Evolutionary conservation across 2,113 vertebrate species (phyloP), one percentile per base, ranked within the genome.

Genomic region (Pachypanchax playfairii): DNA sequence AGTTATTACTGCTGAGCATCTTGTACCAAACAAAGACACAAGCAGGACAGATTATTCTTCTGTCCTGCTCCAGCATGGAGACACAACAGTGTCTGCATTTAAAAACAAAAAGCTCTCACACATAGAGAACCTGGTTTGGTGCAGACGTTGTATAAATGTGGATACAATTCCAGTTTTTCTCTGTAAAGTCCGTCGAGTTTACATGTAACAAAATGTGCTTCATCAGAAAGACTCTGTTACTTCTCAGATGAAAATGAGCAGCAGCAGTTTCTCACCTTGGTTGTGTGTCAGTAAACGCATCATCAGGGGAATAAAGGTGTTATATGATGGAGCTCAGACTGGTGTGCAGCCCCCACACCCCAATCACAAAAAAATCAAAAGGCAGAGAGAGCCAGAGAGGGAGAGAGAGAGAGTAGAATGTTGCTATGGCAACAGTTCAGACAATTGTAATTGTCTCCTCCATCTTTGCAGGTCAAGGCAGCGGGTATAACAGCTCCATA

Each of bases 371-470:
- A 72, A 52, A 53, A 26, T 54, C 57, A 65, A 52, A 46, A 58
- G 38, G 57, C 14, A 17, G 4, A 3, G 7, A 39, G 49, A 21
- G 50, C 15, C 8, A 52, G 1, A 52, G 3, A 59, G 5, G 4
- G 2, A 63, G 9, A 56, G 38, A 65, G 9, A 52, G n/a, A 48
- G 14, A 0, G 31, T 46, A 28, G 39, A 54, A 21, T 41, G 84
- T 87, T 87, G 78, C 87, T 58, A 88, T 90, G 82, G 84, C 71
- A 84, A 89, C 85, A 73, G 62, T 29, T 61, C 46, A 39, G 82
- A 83, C 80, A 79, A 86, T 82, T 46, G 77, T 65, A 78, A 84
- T 79, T 77, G 75, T 82, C 80, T 77, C 29, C 68, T 84, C 43
- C 70, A 68, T 80, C 78, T 84, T 74, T 80, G 75, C 77, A 75